phyloP scores from a whole-genome alignment of 2,113 vertebrate genomes.

The Campylorhamphus procurvoides region DNA sequence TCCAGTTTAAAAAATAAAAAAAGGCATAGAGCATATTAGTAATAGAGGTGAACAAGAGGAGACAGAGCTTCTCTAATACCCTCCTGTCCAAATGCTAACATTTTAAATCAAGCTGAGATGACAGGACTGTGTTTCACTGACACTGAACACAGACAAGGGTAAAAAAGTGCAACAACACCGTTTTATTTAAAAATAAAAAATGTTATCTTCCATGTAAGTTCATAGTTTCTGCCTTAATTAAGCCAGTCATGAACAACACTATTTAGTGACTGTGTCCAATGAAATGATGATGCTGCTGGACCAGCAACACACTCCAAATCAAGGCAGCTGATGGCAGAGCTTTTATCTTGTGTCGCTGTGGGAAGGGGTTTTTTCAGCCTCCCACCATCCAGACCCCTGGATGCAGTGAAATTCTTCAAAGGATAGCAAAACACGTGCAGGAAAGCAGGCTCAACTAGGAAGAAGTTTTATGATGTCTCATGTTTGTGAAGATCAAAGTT shows the following conservation, averaged over 20 bases:
- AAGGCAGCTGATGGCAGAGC: neutral
- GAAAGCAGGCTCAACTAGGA: neutral
- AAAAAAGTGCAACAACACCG: neutral
- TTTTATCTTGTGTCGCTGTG: neutral
- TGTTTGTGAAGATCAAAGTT: neutral
- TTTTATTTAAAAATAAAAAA: neutral
- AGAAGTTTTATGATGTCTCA: neutral
- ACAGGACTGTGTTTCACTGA: neutral
- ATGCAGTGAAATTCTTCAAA: neutral
- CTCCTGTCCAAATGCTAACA: neutral
- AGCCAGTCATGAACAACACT: neutral
- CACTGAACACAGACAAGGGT: neutral
- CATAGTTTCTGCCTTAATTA: neutral
- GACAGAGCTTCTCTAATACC: neutral
- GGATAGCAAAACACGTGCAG: neutral
- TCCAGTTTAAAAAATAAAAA: neutral
- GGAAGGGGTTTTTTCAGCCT: neutral
- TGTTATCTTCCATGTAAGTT: neutral
- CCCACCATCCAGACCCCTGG: fast-evolving
- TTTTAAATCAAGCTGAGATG: neutral
- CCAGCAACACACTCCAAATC: neutral
- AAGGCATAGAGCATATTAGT: neutral
- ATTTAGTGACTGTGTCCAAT: neutral
- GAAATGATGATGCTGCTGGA: neutral
- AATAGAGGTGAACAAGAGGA: neutral